Conservation (phyloP, 2,888 invertebrate genomes). For the Dryadula phaetusa region DNA sequence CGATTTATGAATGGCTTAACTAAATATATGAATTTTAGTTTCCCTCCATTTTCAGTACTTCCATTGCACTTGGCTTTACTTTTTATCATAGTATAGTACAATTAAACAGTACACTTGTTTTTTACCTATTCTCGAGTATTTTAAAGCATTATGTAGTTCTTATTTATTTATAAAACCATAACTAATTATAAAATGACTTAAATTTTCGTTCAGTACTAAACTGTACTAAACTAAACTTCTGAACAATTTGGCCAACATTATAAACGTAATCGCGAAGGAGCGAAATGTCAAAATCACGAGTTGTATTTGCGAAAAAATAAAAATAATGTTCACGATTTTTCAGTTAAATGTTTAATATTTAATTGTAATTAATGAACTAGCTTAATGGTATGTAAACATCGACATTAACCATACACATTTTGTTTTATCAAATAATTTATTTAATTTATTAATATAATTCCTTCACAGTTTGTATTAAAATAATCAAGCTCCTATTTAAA, state of each 20-base stretch:
- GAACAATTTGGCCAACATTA: slow-evolving; percentile 34
- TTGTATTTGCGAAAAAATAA: slow-evolving; percentile 29
- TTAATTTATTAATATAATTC: background rate
- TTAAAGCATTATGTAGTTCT: too few species aligned
- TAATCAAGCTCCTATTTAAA: slow-evolving; percentile 42
- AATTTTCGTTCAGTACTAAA: slow-evolving; percentile 6
- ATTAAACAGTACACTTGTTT: background rate
- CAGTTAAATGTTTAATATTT: slow-evolving; percentile 47
- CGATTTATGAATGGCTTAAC: too few species aligned
- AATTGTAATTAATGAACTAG: slow-evolving; percentile 37
- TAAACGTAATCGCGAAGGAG: slow-evolving; percentile 46
- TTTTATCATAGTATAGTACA: too few species aligned
- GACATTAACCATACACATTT: background rate
- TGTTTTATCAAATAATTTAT: background rate
- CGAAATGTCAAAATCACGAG: slow-evolving; percentile 68
- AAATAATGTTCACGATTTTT: slow-evolving; percentile 22
- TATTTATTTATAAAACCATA: too few species aligned
- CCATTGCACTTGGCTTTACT: too few species aligned
- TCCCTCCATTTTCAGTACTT: background rate
- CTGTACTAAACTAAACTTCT: background rate
- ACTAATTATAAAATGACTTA: background rate
- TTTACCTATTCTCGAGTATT: too few species aligned
- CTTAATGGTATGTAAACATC: background rate
- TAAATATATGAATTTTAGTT: too few species aligned
- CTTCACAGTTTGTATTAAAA: background rate